These are phyloP conservation scores for Zoanthus sansibaricus DNA, from an alignment of 92 coral and sea anemone genomes.

Conservation along the genomic window DNA sequence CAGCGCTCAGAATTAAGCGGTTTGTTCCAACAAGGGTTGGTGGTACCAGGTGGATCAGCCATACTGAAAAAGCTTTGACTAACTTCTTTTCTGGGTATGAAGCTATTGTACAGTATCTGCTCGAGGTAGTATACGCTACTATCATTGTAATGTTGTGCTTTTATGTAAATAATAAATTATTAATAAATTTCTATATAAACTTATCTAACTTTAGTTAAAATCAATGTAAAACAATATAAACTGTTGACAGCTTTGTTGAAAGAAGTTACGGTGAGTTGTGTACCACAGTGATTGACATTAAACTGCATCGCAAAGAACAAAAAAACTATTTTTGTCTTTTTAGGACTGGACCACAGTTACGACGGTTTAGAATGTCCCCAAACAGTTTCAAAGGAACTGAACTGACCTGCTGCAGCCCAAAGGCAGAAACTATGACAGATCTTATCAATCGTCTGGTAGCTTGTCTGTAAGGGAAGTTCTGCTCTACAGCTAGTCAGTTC, in stretches of 20 bases:
- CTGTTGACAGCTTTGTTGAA: not conserved
- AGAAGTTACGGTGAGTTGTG: not conserved
- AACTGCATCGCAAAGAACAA: not conserved
- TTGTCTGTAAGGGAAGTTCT: not conserved
- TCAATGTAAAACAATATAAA: constrained; percentile 3
- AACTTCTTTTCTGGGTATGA: not conserved
- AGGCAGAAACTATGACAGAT: not conserved
- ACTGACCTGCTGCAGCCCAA: not conserved
- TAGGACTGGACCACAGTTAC: constrained; percentile 2
- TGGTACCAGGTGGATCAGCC: constrained; percentile 34
- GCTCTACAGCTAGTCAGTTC: not conserved
- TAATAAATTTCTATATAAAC: not conserved
- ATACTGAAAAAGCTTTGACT: constrained; percentile 6
- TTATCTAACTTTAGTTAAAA: not conserved
- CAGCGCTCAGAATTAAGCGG: not conserved
- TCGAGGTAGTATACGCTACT: not conserved
- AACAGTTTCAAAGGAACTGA: constrained; percentile 7
- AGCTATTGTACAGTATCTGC: constrained; percentile 4
- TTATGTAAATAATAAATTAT: not conserved
- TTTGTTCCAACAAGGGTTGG: constrained; percentile 26
- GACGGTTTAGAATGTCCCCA: not conserved
- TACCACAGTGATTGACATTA: not conserved
- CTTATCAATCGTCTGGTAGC: constrained; percentile 4
- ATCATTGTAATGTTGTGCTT: not conserved
- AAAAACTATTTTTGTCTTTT: not conserved